These are phyloP conservation scores for Lathamus discolor DNA, from an alignment of 2,113 vertebrate species.

Conservation along the genomic window DNA sequence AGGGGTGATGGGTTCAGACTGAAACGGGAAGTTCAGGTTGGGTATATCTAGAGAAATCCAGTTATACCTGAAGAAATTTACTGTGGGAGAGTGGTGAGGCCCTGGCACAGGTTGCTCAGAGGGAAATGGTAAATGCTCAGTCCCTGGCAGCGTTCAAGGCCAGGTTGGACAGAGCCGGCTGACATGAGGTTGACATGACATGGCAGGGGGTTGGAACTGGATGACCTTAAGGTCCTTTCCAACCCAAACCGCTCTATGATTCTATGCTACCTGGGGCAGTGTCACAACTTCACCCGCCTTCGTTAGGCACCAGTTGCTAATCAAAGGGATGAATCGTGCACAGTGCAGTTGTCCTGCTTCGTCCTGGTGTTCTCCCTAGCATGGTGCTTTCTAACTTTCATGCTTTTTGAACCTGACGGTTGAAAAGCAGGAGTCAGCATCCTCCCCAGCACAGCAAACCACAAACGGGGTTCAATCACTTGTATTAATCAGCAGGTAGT, in stretches of 20 bases:
- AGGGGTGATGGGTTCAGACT: not conserved
- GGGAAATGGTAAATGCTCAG: not conserved
- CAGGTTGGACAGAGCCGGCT: not conserved
- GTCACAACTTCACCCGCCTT: not conserved
- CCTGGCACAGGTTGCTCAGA: not conserved
- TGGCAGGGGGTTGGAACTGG: not conserved
- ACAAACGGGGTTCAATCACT: not conserved
- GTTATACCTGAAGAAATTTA: not conserved
- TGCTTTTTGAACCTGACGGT: not conserved
- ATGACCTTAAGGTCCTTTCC: not conserved
- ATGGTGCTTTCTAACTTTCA: not conserved
- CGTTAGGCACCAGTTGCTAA: not conserved
- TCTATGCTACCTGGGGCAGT: not conserved
- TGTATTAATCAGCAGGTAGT: not conserved
- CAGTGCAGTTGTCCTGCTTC: rapidly evolving
- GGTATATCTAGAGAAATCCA: not conserved
- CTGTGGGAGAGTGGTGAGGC: not conserved
- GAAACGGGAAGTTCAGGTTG: not conserved
- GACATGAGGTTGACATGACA: not conserved
- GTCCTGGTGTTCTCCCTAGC: not conserved
- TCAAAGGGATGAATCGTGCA: not conserved
- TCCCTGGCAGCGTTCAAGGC: not conserved
- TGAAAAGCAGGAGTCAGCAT: not conserved
- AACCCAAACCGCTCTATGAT: not conserved
- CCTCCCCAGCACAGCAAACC: not conserved